Conservation (phyloP, 2,797 vertebrate species). For the Triplophysa yarkandensis region DNA sequence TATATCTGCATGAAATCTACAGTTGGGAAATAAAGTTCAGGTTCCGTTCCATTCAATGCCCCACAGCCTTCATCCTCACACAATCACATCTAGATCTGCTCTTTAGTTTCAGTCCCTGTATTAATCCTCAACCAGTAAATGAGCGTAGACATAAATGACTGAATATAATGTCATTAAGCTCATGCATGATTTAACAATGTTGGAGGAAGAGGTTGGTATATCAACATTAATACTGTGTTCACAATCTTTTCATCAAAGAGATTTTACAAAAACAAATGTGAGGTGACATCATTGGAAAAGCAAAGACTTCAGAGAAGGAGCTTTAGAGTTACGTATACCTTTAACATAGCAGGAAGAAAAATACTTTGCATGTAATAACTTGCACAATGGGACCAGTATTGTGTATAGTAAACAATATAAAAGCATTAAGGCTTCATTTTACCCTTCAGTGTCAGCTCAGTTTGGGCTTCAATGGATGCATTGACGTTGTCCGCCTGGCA, state of each 20-base stretch:
- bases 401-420: not conserved
- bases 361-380: not conserved
- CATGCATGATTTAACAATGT: no score
- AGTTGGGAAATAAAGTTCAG: not conserved
- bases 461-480: constrained; percentile 81
- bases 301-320: not conserved
- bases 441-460: constrained; percentile 90
- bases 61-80: constrained; percentile 49
- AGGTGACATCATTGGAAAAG: not conserved
- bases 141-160: constrained; percentile 30
- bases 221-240: not conserved
- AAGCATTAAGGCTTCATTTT: constrained; percentile 41
- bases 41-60: constrained; percentile 34
- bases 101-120: constrained; percentile 15
- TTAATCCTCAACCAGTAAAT: constrained; percentile 36
- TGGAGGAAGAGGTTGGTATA: no score
- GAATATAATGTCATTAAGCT: constrained; percentile 10
- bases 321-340: no score
- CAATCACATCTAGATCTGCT: constrained; percentile 3
- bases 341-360: not conserved
- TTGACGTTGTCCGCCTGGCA: constrained; percentile 86
- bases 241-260: not conserved
- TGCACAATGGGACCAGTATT: not conserved
- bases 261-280: not conserved
- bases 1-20: constrained; percentile 41